A percentile compares a stretch with the other conserved stretches of the same genome.
phyloP scores from a whole-genome alignment of 2,888 invertebrate genomes.

The Rhamnusium bicolor region DNA sequence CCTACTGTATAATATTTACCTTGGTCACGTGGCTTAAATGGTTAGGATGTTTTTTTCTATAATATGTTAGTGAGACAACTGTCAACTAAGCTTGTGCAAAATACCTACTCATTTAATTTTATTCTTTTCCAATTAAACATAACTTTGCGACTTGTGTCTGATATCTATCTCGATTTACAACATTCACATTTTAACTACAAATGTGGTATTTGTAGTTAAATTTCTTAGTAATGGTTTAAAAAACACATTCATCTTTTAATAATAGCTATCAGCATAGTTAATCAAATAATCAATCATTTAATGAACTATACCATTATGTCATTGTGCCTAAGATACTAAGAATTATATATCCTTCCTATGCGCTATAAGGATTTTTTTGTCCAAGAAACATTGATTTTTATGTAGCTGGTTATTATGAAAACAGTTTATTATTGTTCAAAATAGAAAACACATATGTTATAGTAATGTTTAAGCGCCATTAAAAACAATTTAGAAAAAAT shows the following conservation, averaged over 20 bases:
- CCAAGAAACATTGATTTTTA: not conserved
- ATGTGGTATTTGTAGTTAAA: not conserved
- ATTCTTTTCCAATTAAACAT: not conserved
- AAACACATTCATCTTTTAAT: not conserved
- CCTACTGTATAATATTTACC: too few species aligned
- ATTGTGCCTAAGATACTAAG: not conserved
- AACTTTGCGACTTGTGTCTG: not conserved
- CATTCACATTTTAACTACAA: too few species aligned
- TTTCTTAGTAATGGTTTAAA: not conserved
- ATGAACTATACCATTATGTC: not conserved
- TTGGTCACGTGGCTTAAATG: too few species aligned
- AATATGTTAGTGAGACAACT: too few species aligned
- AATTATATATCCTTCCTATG: not conserved
- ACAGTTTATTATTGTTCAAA: too few species aligned
- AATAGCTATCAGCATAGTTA: not conserved
- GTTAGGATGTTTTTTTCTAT: too few species aligned
- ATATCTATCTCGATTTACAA: not conserved
- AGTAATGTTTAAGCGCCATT: too few species aligned
- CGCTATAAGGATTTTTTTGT: not conserved
- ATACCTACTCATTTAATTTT: too few species aligned
- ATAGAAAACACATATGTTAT: too few species aligned
- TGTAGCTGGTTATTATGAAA: not conserved
- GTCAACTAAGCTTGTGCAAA: too few species aligned
- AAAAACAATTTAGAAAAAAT: too few species aligned
- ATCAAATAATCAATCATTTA: too few species aligned